These are phyloP conservation scores for Emydura subglobosa DNA, from an alignment of 2,113 vertebrate species.

Conservation along the genomic window DNA sequence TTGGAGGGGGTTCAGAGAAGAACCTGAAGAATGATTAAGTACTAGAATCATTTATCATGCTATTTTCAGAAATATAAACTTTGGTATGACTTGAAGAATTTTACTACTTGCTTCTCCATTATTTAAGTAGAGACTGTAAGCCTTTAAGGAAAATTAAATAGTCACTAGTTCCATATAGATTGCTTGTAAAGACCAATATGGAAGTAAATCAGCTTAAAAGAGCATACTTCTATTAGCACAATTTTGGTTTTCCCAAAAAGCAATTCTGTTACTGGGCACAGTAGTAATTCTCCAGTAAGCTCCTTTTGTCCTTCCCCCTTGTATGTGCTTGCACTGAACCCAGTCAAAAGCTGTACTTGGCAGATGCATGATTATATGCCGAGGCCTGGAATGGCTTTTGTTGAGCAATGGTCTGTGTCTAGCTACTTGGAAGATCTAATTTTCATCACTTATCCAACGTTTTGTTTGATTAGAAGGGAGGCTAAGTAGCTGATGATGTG, in stretches of 20 bases:
- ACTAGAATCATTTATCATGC: background rate
- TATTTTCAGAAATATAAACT: background rate
- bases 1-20: background rate
- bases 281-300: conserved; percentile 33
- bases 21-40: background rate
- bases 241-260: conserved; percentile 45
- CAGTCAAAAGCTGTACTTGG: conserved; percentile 55
- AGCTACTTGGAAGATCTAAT: background rate
- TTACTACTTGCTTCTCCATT: background rate
- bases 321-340: conserved; percentile 28
- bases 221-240: background rate
- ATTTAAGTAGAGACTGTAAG: background rate
- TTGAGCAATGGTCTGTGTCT: background rate
- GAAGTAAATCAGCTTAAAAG: background rate
- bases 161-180: background rate
- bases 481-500: background rate
- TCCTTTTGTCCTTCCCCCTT: background rate
- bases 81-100: background rate
- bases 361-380: conserved; percentile 55
- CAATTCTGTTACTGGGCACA: conserved; percentile 33
- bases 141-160: background rate
- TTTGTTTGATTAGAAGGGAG: conserved; percentile 5
- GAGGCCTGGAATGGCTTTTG: background rate
- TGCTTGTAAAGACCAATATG: background rate
- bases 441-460: conserved; percentile 12